Evolutionary conservation across 64 coral and sea anemone genomes (phyloP), one percentile per base, ranked within the genome.

Genomic region (Porites lutea): DNA sequence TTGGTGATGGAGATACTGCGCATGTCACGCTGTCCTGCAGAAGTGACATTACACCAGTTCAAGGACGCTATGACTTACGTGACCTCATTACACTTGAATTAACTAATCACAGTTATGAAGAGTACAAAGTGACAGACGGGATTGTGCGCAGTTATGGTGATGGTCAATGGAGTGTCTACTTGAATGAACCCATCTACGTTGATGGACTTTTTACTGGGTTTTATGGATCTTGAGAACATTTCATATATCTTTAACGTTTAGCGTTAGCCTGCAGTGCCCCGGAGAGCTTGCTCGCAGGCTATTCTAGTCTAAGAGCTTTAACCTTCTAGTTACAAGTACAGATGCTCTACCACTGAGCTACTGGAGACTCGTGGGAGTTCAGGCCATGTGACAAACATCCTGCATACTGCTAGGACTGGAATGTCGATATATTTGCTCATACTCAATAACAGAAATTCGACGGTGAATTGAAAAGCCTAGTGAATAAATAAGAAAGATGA

Each of bases 201-300:
- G 18, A 77, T 65, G 76, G 48, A 54, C 75, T 90, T 51, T 90
- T 90, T 53, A 79, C 88, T 14, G 88, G 88, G n/a, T 80, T 54
- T 71, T 90, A 90, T 79, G 77, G 48, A 50, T 65, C 14, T 50
- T 51, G 8, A 51, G 6, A n/a, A 13, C 14, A 68, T 8, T 61
- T 12, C 71, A 2, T 51, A 46, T 16, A 9, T 0, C 10, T 2
- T 2, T 58, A 55, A 18, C 7, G 9, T 10, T 8, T 1, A 37
- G 27, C 1, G 27, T 37, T 37, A 37, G 27, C 27, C 27, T 37
- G 27, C 27, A 1, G 27, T 1, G 27, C 27, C 27, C 27, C 27
- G 27, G 27, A 37, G 27, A 37, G 27, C 27, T 37, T 37, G 27
- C 27, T 37, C 1, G 0, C 27, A 37, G 27, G 27, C 27, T 37